These are phyloP conservation scores for Tenthredo scrophulariae DNA, from an alignment of 2,888 invertebrate species.

Conservation along the genomic window DNA sequence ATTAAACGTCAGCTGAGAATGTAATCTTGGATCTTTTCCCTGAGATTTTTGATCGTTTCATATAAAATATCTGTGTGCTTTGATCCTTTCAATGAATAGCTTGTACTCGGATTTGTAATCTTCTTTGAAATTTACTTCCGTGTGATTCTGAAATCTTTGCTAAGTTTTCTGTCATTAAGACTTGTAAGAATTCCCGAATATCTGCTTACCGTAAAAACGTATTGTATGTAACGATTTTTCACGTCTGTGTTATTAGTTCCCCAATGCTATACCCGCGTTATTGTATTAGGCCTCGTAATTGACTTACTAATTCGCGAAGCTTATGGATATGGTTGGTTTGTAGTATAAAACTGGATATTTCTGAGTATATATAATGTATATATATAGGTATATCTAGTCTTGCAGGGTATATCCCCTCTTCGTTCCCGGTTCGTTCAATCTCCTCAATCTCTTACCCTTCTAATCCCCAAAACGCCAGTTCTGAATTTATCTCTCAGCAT, in stretches of 20 bases:
- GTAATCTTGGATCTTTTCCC: neutral
- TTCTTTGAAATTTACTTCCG: neutral
- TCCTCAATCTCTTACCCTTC: conserved; percentile 33
- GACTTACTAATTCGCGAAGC: neutral
- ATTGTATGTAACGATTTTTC: neutral
- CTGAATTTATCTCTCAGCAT: conserved; percentile 4
- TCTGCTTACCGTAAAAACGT: neutral
- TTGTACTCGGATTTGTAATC: neutral
- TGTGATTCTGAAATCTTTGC: neutral
- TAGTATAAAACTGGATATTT: neutral
- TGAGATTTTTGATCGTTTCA: neutral
- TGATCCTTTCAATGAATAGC: neutral
- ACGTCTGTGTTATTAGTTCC: neutral
- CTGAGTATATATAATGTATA: neutral
- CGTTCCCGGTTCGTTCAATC: conserved; percentile 23
- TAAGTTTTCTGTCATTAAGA: neutral
- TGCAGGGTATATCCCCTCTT: neutral
- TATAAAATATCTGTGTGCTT: neutral
- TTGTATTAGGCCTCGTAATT: neutral
- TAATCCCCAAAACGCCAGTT: conserved; percentile 31
- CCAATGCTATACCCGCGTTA: neutral
- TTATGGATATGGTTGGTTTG: neutral
- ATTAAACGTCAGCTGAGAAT: neutral
- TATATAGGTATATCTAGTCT: neutral
- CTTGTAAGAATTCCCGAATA: conserved; percentile 18